Evolutionary conservation across 2,797 vertebrate genomes (phyloP).

Genomic region (Picus viridis): DNA sequence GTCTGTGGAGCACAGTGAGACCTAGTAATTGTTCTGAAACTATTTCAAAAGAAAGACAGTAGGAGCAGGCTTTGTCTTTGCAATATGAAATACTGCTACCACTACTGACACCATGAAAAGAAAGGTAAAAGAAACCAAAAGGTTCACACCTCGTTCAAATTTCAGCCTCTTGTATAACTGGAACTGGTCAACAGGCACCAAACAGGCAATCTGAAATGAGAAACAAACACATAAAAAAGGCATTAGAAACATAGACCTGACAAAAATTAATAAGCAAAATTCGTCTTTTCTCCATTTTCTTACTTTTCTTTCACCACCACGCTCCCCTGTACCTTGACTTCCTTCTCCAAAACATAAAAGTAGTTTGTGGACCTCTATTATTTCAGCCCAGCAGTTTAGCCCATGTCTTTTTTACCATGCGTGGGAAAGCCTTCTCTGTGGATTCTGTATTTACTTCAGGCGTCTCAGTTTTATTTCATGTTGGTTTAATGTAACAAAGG

Average conservation of each 20-base stretch:
- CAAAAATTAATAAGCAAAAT: background rate
- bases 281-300: background rate
- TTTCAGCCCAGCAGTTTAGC: background rate
- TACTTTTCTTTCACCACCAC: background rate
- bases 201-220: constrained; percentile 87
- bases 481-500: background rate
- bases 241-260: background rate
- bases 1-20: background rate
- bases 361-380: background rate
- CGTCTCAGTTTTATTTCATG: background rate
- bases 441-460: background rate
- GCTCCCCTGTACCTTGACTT: background rate
- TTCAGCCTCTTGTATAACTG: constrained; percentile 89
- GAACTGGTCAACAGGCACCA: constrained; percentile 86
- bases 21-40: background rate
- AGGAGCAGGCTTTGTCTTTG: background rate
- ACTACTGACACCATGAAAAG: background rate
- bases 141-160: constrained; percentile 89
- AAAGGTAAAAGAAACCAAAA: background rate
- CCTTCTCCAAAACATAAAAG: background rate
- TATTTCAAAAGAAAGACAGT: background rate
- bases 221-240: constrained; percentile 48
- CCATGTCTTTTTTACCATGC: background rate
- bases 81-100: background rate
- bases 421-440: background rate